Evolutionary conservation across 1,140 invertebrate genomes (phyloP), one percentile per base, ranked within the genome.

Genomic region (Sarcophaga bullata): DNA sequence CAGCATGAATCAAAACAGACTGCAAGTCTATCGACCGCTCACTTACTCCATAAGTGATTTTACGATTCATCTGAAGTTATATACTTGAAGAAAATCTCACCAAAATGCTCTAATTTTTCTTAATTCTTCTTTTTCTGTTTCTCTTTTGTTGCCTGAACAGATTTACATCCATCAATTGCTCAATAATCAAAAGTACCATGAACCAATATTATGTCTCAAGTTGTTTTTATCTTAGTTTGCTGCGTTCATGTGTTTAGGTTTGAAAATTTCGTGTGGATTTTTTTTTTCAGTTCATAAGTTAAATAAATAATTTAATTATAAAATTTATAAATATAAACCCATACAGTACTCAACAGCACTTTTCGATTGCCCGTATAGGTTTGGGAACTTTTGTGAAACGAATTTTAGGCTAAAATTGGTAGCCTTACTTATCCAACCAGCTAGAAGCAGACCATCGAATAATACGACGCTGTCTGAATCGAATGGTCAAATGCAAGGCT

Each of bases 101-200:
- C 25, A 37, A 2, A 4, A 37, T 37, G 25, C 25, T 37, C 25
- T 72, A 72, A 5, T 0, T 72, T 72, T 25, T 6, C n/a, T n/a
- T n/a, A n/a, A n/a, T 72, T 25, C 6, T 15, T 1, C 50, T 50
- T 8, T 76, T 48, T 76, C 7, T 49, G 73, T n/a, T 52, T 19
- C 37, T 25, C n/a, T n/a, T n/a, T n/a, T n/a, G 62, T 72, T 52
- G 48, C 17, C 48, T 78, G 48, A 78, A 50, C 17, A 52, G 48
- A 78, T 4, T 37, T 37, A 37, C 75, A 78, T 78, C 75, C 75
- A 78, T 78, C 75, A 78, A 78, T 78, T 78, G 50, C 48, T 78
- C 75, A 78, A 78, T 78, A 78, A 78, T 78, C 75, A 78, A 78
- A n/a, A 78, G 48, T 78, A 78, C 75, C 48, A 78, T 78, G 48